Evolutionary conservation across 37 sponge, comb jelly and placozoan species (phyloP), one percentile per base, ranked within the genome.

Genomic region (Amphimedon queenslandica): DNA sequence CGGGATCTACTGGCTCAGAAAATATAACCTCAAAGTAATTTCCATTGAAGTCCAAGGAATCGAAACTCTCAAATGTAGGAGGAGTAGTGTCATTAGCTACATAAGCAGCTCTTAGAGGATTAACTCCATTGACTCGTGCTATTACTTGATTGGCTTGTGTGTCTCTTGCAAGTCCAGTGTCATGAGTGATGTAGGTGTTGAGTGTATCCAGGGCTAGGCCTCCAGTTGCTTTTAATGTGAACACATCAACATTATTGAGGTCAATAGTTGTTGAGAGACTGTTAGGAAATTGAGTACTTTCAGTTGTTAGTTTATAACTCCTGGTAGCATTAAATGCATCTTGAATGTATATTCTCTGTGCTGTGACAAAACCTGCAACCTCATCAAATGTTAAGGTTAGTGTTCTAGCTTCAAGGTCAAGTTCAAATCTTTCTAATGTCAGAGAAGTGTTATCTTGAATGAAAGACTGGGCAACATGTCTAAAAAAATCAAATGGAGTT

Each of bases 1-100:
- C 33, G 36, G 89, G 85, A 77, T 93, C 82, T 37, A 91, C 87
- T 41, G 96, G 96, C 58, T 95, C 96, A 64, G 73, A 33, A 67
- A 91, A 95, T 28, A 47, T 25, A 31, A 95, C 42, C 5, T 79
- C 82, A 23, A 95, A 42, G 57, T 64, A 51, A 34, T 84, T 82
- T 23, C 40, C 42, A 65, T 87, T 81, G 47, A 95, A 80, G 40
- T 95, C 92, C 23, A 95, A 70, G 21, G 39, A 20, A 24, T 40
- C 6, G 70, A 95, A 91, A n/a, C 51, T 1, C 0, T 58, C 34
- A 42, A 88, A 66, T 20, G 27, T 32, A 29, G 96, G 96, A 57
- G 74, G 23, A 27, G 80, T 70, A 11, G n/a, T 55, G 60, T 95
- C 96, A 13, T 11, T 13, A 40, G 57, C 70, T 39, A 90, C 88